A percentile compares a stretch with the other conserved stretches of the same genome.
phyloP scores from a whole-genome alignment of 2,113 vertebrate genomes.

The Chelonoidis abingdonii region DNA sequence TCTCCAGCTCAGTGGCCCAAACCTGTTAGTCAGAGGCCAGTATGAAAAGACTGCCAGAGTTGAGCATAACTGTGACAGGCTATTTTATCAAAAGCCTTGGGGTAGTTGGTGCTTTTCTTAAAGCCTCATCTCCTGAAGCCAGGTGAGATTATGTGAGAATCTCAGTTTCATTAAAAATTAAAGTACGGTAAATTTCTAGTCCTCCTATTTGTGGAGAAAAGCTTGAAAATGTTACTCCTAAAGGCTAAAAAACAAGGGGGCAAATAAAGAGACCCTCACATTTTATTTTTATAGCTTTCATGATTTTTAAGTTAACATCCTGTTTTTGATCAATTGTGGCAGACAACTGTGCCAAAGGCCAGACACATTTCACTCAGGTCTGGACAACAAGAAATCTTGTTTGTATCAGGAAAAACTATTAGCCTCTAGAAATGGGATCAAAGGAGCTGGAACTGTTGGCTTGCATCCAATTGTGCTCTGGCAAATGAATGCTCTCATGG shows the following conservation, averaged over 20 bases:
- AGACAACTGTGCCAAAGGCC: not conserved
- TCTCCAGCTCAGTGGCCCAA: not conserved
- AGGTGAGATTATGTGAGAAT: not conserved
- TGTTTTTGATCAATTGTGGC: not conserved
- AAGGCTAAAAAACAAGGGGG: not conserved
- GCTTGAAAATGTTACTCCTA: not conserved
- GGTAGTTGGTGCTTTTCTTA: not conserved
- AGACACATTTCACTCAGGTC: not conserved
- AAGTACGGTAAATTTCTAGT: not conserved
- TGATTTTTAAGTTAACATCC: not conserved
- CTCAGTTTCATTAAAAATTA: not conserved
- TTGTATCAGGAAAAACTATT: not conserved
- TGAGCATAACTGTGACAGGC: not conserved
- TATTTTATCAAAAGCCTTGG: not conserved
- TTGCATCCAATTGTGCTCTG: not conserved
- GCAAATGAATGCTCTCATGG: not conserved
- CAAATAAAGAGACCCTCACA: not conserved
- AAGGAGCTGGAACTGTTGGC: not conserved
- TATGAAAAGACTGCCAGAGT: not conserved
- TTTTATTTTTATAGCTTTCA: not conserved
- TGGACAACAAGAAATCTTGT: not conserved
- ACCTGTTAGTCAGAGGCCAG: not conserved
- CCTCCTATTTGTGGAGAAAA: not conserved
- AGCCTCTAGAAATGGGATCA: not conserved
- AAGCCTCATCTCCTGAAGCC: not conserved